These are phyloP conservation scores for Centropyge bicolor DNA, from an alignment of 2,797 vertebrate species.

Conservation along the genomic window DNA sequence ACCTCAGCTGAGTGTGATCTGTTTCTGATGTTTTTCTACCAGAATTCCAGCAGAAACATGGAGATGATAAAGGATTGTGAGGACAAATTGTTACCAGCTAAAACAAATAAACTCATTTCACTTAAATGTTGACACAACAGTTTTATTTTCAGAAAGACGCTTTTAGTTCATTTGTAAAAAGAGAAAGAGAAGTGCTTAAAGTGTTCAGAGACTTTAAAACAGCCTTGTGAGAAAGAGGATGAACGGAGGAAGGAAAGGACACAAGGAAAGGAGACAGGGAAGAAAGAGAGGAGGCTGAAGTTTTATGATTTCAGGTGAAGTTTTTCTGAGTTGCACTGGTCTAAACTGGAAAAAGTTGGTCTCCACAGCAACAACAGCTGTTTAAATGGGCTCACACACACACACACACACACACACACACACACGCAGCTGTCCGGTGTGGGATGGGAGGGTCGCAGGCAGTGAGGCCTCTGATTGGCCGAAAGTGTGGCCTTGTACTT, in stretches of 20 bases:
- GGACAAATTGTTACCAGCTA: not conserved
- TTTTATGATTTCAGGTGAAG: not conserved
- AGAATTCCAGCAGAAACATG: not conserved
- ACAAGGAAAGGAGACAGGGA: not conserved
- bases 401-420: conserved; percentile 30
- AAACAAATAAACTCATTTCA: too few species aligned
- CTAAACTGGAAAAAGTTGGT: conserved; percentile 54
- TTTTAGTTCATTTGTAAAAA: too few species aligned
- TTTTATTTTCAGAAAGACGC: not conserved
- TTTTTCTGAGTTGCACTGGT: conserved; percentile 25
- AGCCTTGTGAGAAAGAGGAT: not conserved
- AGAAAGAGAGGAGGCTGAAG: not conserved
- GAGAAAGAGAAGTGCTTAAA: too few species aligned
- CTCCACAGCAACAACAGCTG: conserved; percentile 45
- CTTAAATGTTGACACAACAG: not conserved
- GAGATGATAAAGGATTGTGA: not conserved
- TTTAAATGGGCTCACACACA: conserved; percentile 31
- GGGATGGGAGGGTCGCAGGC: conserved; percentile 49
- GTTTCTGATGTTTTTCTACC: not conserved
- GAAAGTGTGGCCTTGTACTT: conserved; percentile 54
- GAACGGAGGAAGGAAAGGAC: not conserved
- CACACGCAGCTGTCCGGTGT: conserved; percentile 41
- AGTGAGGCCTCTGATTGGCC: conserved; percentile 53
- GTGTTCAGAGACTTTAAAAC: not conserved
- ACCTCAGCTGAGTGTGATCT: not conserved